phyloP scores from a whole-genome alignment of 2,113 vertebrate species.

The Barnardius zonarius region DNA sequence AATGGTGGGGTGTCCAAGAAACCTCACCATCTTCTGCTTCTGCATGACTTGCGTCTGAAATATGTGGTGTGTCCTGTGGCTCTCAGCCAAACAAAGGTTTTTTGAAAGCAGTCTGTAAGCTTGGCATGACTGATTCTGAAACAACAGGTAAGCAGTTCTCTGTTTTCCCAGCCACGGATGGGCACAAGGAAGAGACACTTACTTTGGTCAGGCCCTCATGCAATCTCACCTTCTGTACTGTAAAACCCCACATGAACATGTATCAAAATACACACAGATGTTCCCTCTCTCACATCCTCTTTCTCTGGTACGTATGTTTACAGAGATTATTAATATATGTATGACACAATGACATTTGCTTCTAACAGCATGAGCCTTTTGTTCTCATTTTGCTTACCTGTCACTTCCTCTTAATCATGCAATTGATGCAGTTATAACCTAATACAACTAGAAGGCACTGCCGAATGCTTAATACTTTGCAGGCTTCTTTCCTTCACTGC shows the following conservation, averaged over 20 bases:
- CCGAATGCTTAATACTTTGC: constrained; percentile 35
- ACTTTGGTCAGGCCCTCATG: not conserved
- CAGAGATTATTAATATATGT: not conserved
- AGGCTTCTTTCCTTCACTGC: not conserved
- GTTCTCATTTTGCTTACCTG: constrained; percentile 54
- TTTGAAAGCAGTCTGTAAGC: not conserved
- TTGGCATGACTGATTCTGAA: not conserved
- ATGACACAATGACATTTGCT: constrained; percentile 1
- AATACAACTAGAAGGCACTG: constrained; percentile 11
- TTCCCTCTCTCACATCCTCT: not conserved
- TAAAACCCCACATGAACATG: not conserved
- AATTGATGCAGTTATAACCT: not conserved
- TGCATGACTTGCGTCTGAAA: not conserved
- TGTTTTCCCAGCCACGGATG: not conserved
- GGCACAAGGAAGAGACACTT: not conserved
- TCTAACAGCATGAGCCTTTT: constrained; percentile 38
- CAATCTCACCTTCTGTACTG: not conserved
- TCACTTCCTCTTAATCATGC: constrained; percentile 23
- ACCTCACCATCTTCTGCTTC: not conserved
- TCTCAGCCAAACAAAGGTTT: not conserved
- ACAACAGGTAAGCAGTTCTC: not conserved
- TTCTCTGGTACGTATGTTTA: not conserved
- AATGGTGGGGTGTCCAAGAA: not conserved
- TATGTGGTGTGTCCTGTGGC: not conserved
- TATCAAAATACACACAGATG: not conserved